Conservation (phyloP, 2,888 invertebrate species). For the Mycogona germanica region DNA sequence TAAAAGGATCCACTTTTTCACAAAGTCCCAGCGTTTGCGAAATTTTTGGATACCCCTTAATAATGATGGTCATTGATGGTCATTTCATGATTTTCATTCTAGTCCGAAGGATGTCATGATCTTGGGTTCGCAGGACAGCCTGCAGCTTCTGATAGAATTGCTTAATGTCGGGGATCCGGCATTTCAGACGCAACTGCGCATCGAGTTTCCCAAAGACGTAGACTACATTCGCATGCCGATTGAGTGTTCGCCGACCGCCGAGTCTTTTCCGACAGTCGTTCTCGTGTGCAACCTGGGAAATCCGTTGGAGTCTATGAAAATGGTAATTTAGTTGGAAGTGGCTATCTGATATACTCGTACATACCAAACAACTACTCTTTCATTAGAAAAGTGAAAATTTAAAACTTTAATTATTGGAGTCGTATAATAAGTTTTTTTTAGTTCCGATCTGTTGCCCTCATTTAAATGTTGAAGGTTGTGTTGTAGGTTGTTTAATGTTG, state of each 20-base stretch:
- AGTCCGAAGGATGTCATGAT: constrained; percentile 21
- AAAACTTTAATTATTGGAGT: too few species aligned
- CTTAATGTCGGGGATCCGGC: constrained; percentile 34
- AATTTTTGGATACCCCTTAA: too few species aligned
- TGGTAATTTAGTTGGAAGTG: constrained; percentile 1
- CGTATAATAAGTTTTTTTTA: too few species aligned
- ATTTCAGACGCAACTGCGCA: constrained; percentile 27
- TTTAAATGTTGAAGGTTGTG: too few species aligned
- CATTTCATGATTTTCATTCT: neutral
- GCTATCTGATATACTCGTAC: too few species aligned
- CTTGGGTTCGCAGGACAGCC: constrained; percentile 28
- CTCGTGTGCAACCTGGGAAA: constrained; percentile 16
- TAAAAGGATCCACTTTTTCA: too few species aligned
- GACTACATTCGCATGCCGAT: constrained; percentile 17
- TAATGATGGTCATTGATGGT: too few species aligned
- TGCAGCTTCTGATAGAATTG: constrained; percentile 29
- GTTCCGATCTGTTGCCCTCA: too few species aligned
- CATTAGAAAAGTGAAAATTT: too few species aligned
- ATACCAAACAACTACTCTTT: neutral
- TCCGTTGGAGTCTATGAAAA: constrained; percentile 1
- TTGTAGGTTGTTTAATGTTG: too few species aligned
- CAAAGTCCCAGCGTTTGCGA: too few species aligned
- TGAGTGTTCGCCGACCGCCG: constrained; percentile 6
- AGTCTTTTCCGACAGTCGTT: neutral
- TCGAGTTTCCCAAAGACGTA: constrained; percentile 22